phyloP scores from a whole-genome alignment of 2,888 invertebrate species.

The Dioctria rufipes region DNA sequence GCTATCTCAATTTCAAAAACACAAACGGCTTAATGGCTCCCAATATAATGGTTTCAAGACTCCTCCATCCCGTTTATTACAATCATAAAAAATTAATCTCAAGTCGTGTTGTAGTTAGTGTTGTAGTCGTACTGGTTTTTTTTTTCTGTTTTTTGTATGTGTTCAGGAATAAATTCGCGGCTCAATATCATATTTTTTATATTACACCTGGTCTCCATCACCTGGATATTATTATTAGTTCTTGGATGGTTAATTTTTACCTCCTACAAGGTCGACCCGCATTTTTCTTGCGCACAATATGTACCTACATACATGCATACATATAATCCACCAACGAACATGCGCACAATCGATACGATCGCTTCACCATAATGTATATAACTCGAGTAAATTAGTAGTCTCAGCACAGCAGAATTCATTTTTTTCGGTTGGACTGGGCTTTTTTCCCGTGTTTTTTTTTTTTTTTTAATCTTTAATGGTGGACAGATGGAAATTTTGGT shows the following conservation, averaged over 20 bases:
- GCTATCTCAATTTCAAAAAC: background rate
- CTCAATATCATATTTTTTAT: constrained; percentile 21
- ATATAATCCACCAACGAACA: background rate
- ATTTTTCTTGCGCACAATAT: constrained; percentile 3
- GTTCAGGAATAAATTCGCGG: background rate
- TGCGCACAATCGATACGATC: background rate
- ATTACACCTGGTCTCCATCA: constrained; percentile 47
- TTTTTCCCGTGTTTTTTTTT: background rate
- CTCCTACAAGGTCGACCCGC: constrained; percentile 54
- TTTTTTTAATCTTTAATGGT: background rate
- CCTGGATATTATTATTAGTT: constrained; percentile 42
- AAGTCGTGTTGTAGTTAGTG: background rate
- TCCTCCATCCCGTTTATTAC: background rate
- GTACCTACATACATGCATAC: no score
- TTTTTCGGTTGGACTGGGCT: background rate
- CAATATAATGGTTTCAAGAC: background rate
- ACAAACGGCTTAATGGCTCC: no score
- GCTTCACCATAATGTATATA: background rate
- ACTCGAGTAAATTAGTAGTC: background rate
- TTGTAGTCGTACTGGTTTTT: no score
- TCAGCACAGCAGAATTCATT: constrained; percentile 19
- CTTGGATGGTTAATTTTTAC: constrained; percentile 22
- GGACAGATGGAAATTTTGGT: background rate
- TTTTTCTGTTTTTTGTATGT: no score
- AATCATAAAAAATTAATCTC: background rate